These are phyloP conservation scores for Thamnophis sirtalis DNA, from an alignment of 2,113 vertebrate genomes.

Conservation along the genomic window DNA sequence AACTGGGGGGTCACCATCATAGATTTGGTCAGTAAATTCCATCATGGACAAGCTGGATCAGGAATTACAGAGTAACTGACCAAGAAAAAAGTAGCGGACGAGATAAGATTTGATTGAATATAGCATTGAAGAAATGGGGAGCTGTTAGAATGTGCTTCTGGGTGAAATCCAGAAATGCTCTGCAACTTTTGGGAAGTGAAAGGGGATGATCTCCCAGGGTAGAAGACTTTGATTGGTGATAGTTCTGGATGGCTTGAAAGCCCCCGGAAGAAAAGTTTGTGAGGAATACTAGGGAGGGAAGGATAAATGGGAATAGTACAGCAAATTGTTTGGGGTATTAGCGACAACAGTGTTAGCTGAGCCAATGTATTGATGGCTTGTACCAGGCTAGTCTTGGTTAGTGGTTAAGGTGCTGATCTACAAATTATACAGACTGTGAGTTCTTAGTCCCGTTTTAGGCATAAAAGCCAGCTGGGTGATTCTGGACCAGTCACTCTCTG, in stretches of 20 bases:
- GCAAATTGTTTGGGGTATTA: not conserved
- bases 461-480: not conserved
- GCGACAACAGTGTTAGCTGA: not conserved
- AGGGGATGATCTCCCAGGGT: not conserved
- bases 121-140: not conserved
- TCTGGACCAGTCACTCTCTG: not conserved
- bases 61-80: not conserved
- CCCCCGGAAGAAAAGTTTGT: not conserved
- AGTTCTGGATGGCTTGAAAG: not conserved
- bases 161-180: not conserved
- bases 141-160: not conserved
- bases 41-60: not conserved
- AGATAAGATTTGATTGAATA: too few relatives aligned
- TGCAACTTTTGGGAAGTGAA: not conserved
- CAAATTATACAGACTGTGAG: not conserved
- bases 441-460: not conserved
- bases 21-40: not conserved
- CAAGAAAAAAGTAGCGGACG: not conserved
- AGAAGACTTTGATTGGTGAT: not conserved
- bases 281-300: not conserved
- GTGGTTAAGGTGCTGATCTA: not conserved
- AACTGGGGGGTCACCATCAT: not conserved
- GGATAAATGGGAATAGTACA: not conserved
- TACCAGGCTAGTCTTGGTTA: not conserved
- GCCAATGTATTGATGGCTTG: not conserved